Conservation (phyloP, 2,797 vertebrate species). For the Hyperoplus lanceolatus region DNA sequence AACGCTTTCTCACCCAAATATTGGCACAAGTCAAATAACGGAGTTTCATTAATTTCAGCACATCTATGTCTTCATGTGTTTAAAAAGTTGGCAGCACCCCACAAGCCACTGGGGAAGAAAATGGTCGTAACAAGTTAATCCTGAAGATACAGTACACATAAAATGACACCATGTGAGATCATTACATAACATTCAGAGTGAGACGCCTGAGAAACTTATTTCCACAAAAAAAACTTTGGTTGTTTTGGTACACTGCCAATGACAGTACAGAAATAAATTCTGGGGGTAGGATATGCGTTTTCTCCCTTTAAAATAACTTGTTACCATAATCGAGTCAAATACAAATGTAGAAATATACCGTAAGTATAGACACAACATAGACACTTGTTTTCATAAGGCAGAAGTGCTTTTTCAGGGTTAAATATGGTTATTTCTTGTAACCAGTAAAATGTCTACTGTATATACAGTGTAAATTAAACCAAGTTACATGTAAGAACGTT, state of each 20-base stretch:
- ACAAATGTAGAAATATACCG: slow-evolving; percentile 72
- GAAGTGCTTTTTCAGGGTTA: slow-evolving; percentile 72
- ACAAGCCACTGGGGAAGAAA: slow-evolving; percentile 5
- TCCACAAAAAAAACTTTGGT: slow-evolving; percentile 81
- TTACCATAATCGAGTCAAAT: slow-evolving; percentile 65
- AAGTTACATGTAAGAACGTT: not conserved
- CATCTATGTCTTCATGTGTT: slow-evolving; percentile 20
- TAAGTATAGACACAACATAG: slow-evolving; percentile 55
- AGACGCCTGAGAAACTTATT: slow-evolving; percentile 80
- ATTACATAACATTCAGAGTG: slow-evolving; percentile 78
- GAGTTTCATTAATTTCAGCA: slow-evolving; percentile 58
- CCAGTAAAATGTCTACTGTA: slow-evolving; percentile 45
- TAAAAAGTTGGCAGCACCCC: slow-evolving; percentile 56
- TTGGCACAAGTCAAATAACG: slow-evolving; percentile 67
- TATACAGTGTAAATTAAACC: slow-evolving; percentile 40
- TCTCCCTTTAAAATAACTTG: slow-evolving; percentile 41
- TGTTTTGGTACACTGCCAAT: slow-evolving; percentile 55
- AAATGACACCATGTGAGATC: slow-evolving; percentile 43
- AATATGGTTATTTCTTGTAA: slow-evolving; percentile 14
- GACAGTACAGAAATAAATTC: slow-evolving; percentile 48
- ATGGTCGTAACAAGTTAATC: slow-evolving; percentile 20
- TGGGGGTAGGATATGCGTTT: not conserved
- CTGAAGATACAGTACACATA: slow-evolving; percentile 42
- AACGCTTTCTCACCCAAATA: slow-evolving; percentile 63
- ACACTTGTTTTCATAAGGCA: slow-evolving; percentile 77